A percentile compares a stretch with the other conserved stretches of the same genome.
phyloP scores from a whole-genome alignment of 2,888 invertebrate genomes.

The Enchytraeus crypticus region DNA sequence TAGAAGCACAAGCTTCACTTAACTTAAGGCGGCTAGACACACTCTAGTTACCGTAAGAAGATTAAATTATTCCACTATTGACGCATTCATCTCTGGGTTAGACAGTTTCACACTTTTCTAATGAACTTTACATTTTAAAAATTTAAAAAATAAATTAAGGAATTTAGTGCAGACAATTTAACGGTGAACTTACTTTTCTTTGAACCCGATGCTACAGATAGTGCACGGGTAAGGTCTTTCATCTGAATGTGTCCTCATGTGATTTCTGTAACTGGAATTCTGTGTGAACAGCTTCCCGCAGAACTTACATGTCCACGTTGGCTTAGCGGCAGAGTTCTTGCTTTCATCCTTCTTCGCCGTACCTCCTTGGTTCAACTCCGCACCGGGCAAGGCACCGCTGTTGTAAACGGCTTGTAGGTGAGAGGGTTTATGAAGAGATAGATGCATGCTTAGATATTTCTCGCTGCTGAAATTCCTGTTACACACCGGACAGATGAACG shows the following conservation, averaged over 20 bases:
- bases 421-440: constrained; percentile 22
- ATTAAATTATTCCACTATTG: too few species aligned
- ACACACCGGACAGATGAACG: constrained; percentile 17
- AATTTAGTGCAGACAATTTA: too few species aligned
- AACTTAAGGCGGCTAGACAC: too few species aligned
- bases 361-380: not conserved
- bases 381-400: too few species aligned
- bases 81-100: too few species aligned
- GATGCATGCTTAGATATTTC: constrained; percentile 29
- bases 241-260: constrained; percentile 30
- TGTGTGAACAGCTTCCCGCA: constrained; percentile 29
- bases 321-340: not conserved
- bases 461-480: constrained; percentile 23
- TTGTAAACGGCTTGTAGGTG: too few species aligned
- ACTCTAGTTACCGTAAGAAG: too few species aligned
- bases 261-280: constrained; percentile 30
- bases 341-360: not conserved
- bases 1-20: too few species aligned
- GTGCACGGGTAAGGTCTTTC: constrained; percentile 29
- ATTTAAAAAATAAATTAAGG: too few species aligned
- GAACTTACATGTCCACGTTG: constrained; percentile 28
- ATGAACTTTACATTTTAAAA: too few species aligned
- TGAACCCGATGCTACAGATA: constrained; percentile 30
- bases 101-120: too few species aligned
- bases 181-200: constrained; percentile 20